These are phyloP conservation scores for Eristalis arbustorum DNA, from an alignment of 2,888 invertebrate genomes.

Conservation along the genomic window DNA sequence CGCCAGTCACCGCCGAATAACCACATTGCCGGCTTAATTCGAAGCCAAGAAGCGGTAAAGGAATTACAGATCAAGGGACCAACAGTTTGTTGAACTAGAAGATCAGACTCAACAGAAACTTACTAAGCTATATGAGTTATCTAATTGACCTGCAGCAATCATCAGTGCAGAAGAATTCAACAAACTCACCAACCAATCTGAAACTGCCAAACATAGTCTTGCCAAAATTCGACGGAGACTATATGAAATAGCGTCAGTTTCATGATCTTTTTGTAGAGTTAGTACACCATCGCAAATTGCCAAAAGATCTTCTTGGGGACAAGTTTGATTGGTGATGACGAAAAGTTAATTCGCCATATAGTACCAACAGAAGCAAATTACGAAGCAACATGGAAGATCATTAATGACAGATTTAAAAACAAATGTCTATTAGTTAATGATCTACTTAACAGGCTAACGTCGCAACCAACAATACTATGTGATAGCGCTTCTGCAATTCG, in stretches of 20 bases:
- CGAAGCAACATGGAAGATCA: neutral
- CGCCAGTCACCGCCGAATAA: too few species aligned
- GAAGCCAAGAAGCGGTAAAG: too few species aligned
- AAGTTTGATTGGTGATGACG: neutral
- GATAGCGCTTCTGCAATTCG: neutral
- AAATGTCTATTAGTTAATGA: neutral
- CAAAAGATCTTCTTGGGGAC: neutral
- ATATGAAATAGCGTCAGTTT: constrained; percentile 5
- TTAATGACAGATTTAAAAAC: neutral
- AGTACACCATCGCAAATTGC: neutral
- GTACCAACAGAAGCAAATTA: neutral
- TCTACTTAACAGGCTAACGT: neutral
- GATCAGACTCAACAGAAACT: neutral
- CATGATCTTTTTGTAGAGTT: neutral
- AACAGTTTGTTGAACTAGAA: neutral
- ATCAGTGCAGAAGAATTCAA: neutral
- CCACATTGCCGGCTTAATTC: too few species aligned
- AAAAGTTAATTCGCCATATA: neutral
- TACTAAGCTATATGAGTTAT: neutral
- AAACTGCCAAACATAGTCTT: too few species aligned
- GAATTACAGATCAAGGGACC: too few species aligned
- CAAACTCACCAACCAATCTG: neutral
- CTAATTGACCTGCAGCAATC: neutral
- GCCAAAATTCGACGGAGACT: constrained; percentile 8
- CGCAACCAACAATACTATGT: neutral